Evolutionary conservation across 64 coral and sea anemone species (phyloP).

Genomic region (Anthopleura sola): DNA sequence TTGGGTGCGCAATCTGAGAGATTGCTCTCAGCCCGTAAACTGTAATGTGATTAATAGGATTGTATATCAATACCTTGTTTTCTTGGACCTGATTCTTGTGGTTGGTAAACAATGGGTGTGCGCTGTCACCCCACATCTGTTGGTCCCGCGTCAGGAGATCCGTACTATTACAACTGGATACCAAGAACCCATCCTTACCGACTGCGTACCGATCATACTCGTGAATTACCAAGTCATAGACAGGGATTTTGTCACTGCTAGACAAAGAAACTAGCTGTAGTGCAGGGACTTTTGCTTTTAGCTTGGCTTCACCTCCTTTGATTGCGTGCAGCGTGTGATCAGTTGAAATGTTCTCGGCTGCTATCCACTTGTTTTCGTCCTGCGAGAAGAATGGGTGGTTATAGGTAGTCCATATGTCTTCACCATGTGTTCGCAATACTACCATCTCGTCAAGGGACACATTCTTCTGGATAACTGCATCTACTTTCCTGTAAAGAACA

Average conservation of each 20-base stretch:
- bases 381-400: constrained; percentile 64
- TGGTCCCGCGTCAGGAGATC: constrained; percentile 42
- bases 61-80: constrained; percentile 30
- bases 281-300: constrained; percentile 35
- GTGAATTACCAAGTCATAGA: constrained; percentile 74
- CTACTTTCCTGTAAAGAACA: constrained; percentile 19
- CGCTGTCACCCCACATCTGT: constrained; percentile 61
- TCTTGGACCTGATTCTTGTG: not conserved
- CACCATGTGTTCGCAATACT: constrained; percentile 48
- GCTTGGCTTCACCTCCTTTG: constrained; percentile 49
- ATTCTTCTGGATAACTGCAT: constrained; percentile 49
- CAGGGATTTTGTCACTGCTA: constrained; percentile 25
- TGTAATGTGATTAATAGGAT: not conserved
- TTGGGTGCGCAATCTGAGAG: too few species aligned
- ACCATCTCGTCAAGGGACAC: constrained; percentile 51
- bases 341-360: constrained; percentile 46
- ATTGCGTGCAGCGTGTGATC: constrained; percentile 50
- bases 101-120: constrained; percentile 22
- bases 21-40: not conserved
- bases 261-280: constrained; percentile 24
- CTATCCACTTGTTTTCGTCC: constrained; percentile 49
- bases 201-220: constrained; percentile 92
- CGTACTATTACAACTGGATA: constrained; percentile 49
- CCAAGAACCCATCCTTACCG: constrained; percentile 72
- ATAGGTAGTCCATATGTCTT: constrained; percentile 65